Base-by-base conservation (phyloP, 2,888 invertebrate genomes). In the Syrphus vitripennis region DNA sequence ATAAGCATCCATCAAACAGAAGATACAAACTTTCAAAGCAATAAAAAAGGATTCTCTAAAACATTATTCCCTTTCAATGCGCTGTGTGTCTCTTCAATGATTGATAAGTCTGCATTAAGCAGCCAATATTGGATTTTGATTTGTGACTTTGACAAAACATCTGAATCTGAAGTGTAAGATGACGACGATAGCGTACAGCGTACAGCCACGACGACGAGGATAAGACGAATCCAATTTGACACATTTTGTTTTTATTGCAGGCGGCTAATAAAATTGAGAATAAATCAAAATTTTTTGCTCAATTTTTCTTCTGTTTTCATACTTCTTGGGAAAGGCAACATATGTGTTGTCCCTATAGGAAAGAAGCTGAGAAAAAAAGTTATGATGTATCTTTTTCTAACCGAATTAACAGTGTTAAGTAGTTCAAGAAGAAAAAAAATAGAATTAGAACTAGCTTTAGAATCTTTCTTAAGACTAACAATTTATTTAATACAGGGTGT, bases 101-200 rank as follows among this genome's bases (percentile, higher is more conserved):
- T 61, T 34, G 37, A 37, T 61, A 37, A 37, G 37, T 61, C 37
- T 61, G 21, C 59, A 61, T 40, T 61, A 37, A 61, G 24, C 59
- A 61, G 1, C 24, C 37, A 61, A 61, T 61, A 61, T 61, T 61
- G n/a, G 37, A 61, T 61, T 61, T 37, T 61, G 59, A 61, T 61
- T 61, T 61, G 59, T 61, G 59, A 61, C 59, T 0, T 40, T 40
- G 59, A 24, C 21, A n/a, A 34, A 61, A 61, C 37, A 61, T 61
- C 59, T 61, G 37, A 24, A 21, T 61, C 9, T 24, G 59, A 61
- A 61, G 59, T 7, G 21, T 3, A 34, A 59, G 14, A 59, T 7
- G 34, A 42, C 42, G 16, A 3, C n/a, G n/a, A n/a, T n/a, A n/a
- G n/a, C n/a, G n/a, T n/a, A n/a, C n/a, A n/a, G n/a, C n/a, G n/a